phyloP scores from a whole-genome alignment of 1,140 invertebrate genomes.

The Microplitis demolitor region DNA sequence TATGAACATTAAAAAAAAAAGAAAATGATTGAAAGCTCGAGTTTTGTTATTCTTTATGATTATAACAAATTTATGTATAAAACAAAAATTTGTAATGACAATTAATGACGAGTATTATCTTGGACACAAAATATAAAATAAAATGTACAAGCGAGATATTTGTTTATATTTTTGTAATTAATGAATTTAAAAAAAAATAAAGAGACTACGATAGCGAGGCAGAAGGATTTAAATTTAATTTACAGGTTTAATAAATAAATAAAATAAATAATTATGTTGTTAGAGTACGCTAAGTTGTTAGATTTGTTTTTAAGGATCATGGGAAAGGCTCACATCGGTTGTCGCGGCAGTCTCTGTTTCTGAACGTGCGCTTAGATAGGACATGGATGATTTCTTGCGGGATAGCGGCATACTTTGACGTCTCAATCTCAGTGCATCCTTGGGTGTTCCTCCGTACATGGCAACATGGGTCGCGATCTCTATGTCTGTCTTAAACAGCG shows the following conservation, averaged over 20 bases:
- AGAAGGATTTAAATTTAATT: no score
- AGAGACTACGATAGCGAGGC: no score
- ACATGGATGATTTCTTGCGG: constrained; percentile 61
- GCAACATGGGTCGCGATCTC: constrained; percentile 69
- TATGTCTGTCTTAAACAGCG: constrained; percentile 81
- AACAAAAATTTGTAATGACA: no score
- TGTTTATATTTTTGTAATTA: no score
- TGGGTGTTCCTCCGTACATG: constrained; percentile 60
- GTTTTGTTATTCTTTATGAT: no score
- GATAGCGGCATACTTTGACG: constrained; percentile 57
- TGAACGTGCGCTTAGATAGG: constrained; percentile 59
- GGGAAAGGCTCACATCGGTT: constrained; percentile 55
- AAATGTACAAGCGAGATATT: no score
- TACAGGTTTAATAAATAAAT: no score
- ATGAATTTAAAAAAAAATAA: no score
- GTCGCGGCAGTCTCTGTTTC: constrained; percentile 56
- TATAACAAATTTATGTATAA: no score
- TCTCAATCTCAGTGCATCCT: constrained; percentile 57
- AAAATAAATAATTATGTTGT: no score
- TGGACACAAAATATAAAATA: no score
- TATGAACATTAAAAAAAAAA: neutral
- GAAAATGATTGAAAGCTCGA: neutral
- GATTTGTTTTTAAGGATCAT: constrained; percentile 20
- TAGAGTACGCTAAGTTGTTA: constrained; percentile 9
- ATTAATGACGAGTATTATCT: no score